Base-by-base conservation (phyloP, 2,113 vertebrate species). In the Electrona antarctica region DNA sequence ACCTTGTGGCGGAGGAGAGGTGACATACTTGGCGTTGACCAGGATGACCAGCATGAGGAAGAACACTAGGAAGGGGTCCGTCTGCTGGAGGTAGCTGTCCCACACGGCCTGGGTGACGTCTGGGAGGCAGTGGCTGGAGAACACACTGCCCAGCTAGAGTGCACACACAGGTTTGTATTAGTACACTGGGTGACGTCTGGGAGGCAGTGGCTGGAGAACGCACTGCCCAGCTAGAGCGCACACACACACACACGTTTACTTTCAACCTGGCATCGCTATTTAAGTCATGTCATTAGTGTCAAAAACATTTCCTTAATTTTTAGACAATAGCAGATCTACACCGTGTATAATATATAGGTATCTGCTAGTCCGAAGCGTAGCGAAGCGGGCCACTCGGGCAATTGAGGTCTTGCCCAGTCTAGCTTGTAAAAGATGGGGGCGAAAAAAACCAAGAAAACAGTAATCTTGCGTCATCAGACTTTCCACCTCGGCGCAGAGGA, bases 41-140 rank as follows among this genome's bases (percentile, higher is more conserved):
- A 99, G 97, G 86, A 99, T 98, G 93, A 99, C 95, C 81, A 99
- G 94, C 97, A 98, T 95, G 86, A 99, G 92, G 87, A 99, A 99
- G 93, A 98, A 99, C 91, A 98, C 93, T 86, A 99, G 94, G 90
- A 99, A 99, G 67, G 97, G 96, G 90, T 99, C 97, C 6, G 95
- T 95, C 92, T 97, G 95, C 77, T 97, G 96, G 87, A 99, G 88
- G 89, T 98, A 99, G 82, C 93, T 90, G 91, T 99, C 96, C 98
- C 98, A 99, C 90, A 99, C 91, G 67, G 94, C 89, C 88, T 96
- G 95, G 75, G 95, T 97, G 71, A 97, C 97, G 60, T 97, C 95
- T 65, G 86, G 87, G 58, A 92, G 91, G 92, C 97, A 98, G 89
- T 94, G 95, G 83, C 93, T 96, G 4, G 97, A 95, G 84, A 99